A percentile compares a stretch with the other conserved stretches of the same genome.
These are phyloP conservation scores for Hypsopygia costalis DNA, from an alignment of 2,888 invertebrate genomes.

Conservation along the genomic window DNA sequence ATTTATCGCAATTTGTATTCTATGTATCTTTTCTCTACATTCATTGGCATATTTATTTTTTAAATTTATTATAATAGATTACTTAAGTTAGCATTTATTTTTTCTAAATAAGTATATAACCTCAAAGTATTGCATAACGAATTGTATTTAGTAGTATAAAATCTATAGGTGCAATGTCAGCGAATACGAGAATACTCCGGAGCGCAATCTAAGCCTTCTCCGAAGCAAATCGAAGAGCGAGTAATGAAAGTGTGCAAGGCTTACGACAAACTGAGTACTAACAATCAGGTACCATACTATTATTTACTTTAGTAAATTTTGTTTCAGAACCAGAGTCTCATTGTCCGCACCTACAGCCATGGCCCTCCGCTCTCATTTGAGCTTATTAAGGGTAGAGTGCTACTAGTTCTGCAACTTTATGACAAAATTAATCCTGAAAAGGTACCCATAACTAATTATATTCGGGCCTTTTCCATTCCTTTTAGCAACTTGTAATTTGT, in stretches of 20 bases:
- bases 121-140: conserved; percentile 77
- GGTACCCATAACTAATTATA: conserved; percentile 80
- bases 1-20: conserved; percentile 24
- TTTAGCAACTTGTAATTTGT: no score
- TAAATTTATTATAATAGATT: no score
- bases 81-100: not conserved
- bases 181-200: conserved; percentile 52
- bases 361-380: conserved; percentile 90
- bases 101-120: conserved; percentile 48
- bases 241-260: conserved; percentile 93
- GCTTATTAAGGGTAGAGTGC: conserved; percentile 92
- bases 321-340: conserved; percentile 84
- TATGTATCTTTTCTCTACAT: no score
- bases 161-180: conserved; percentile 66
- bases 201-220: conserved; percentile 72
- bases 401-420: conserved; percentile 97
- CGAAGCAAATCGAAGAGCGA: conserved; percentile 86
- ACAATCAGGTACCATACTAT: conserved; percentile 86
- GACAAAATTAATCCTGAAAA: conserved; percentile 97
- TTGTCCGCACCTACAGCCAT: conserved; percentile 86
- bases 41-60: no score
- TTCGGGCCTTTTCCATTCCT: not conserved
- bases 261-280: conserved; percentile 91
- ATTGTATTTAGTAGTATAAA: conserved; percentile 58
- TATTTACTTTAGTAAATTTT: conserved; percentile 55